These are phyloP conservation scores for Pipra filicauda DNA, from an alignment of 2,113 vertebrate genomes.

Conservation along the genomic window DNA sequence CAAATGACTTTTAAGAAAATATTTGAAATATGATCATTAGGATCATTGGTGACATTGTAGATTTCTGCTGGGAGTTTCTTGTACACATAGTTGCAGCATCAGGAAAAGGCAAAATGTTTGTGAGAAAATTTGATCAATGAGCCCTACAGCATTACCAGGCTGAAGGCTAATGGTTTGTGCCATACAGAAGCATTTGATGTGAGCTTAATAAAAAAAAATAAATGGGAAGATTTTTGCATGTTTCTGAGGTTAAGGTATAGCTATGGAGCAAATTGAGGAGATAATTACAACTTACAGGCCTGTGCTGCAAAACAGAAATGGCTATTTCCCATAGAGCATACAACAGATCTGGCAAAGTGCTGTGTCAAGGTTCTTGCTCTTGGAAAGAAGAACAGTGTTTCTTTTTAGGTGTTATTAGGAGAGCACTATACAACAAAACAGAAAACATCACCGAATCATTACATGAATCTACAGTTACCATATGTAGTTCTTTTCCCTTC, in stretches of 20 bases:
- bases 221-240: not conserved
- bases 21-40: not conserved
- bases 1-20: not conserved
- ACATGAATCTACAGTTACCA: not conserved
- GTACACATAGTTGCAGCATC: not conserved
- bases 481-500: not conserved
- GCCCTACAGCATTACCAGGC: not conserved
- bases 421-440: not conserved
- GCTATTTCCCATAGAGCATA: not conserved
- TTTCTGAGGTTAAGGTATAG: not conserved
- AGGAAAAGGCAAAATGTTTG: not conserved
- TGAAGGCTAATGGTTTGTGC: not conserved
- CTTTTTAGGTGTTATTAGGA: not conserved
- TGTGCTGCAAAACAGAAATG: not conserved
- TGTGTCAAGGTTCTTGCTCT: not conserved
- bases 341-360: not conserved
- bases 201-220: not conserved
- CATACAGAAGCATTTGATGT: not conserved
- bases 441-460: not conserved
- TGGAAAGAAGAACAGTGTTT: not conserved
- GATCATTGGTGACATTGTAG: not conserved
- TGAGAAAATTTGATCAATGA: not conserved
- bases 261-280: not conserved
- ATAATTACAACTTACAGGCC: not conserved
- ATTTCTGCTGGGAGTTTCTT: not conserved